Percentiles rank a stretch among this genome's conserved stretches.
phyloP scores from a whole-genome alignment of 2,113 vertebrate species.

The Poeciliopsis occidentalis region DNA sequence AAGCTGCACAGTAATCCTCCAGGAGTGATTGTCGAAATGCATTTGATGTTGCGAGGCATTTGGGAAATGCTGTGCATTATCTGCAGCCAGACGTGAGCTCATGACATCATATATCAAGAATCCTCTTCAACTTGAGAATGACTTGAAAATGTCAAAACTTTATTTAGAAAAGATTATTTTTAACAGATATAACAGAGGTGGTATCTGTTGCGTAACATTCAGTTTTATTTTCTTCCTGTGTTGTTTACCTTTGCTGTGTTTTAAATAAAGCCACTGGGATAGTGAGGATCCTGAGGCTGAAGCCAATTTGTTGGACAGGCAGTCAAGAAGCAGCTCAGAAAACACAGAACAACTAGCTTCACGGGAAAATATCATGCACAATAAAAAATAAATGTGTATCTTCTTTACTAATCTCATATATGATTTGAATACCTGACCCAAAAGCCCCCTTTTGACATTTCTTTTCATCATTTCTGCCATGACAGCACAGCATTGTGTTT shows the following conservation, averaged over 20 bases:
- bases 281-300: neutral
- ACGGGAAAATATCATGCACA: neutral
- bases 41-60: neutral
- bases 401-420: neutral
- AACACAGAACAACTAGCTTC: neutral
- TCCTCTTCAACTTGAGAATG: constrained; percentile 1
- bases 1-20: too few species aligned
- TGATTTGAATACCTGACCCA: neutral
- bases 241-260: too few species aligned
- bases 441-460: neutral
- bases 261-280: too few species aligned
- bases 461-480: constrained; percentile 26
- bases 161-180: neutral
- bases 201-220: too few species aligned
- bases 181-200: neutral
- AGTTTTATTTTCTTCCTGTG: too few species aligned
- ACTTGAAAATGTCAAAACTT: neutral
- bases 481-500: constrained; percentile 20
- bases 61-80: neutral
- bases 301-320: constrained; percentile 40
- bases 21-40: neutral
- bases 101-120: neutral
- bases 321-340: constrained; percentile 17
- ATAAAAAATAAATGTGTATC: neutral
- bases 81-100: neutral